Percentiles rank a stretch among this genome's conserved stretches.
These are phyloP conservation scores for Tigriopus japonicus DNA, from an alignment of 1,140 invertebrate genomes.

Conservation along the genomic window DNA sequence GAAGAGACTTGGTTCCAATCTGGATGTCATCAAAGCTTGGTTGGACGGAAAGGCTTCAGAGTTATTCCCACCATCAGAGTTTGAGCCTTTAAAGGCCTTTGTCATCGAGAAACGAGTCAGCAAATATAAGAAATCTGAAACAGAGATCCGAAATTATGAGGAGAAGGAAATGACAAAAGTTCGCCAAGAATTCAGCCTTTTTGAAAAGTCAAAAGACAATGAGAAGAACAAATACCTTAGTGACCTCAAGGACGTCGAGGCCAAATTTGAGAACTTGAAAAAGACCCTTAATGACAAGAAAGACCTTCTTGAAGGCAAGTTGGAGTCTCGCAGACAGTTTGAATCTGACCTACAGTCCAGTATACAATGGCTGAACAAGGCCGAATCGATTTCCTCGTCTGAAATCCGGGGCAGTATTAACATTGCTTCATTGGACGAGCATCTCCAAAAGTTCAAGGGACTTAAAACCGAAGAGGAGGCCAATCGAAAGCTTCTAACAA, in stretches of 20 bases:
- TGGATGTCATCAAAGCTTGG: conserved; percentile 57
- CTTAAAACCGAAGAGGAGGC: conserved; percentile 50
- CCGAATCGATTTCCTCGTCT: conserved; percentile 53
- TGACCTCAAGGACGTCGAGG: conserved; percentile 44
- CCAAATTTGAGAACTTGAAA: conserved; percentile 24
- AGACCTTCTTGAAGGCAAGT: conserved; percentile 44
- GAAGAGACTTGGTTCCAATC: conserved; percentile 49
- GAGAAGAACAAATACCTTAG: conserved; percentile 15
- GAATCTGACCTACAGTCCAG: conserved; percentile 58
- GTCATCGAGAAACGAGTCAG: conserved; percentile 50
- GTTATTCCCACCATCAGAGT: conserved; percentile 31
- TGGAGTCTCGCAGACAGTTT: conserved; percentile 52
- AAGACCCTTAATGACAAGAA: conserved; percentile 37
- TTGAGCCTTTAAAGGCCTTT: conserved; percentile 42
- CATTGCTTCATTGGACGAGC: conserved; percentile 59
- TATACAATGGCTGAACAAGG: conserved; percentile 64
- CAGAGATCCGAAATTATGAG: conserved; percentile 54
- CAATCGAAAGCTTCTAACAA: conserved; percentile 45
- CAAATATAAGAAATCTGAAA: conserved; percentile 47
- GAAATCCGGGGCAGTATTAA: conserved; percentile 49
- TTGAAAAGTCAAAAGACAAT: too few species aligned
- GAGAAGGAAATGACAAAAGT: conserved; percentile 43
- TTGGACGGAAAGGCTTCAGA: conserved; percentile 51
- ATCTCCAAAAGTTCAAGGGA: conserved; percentile 52
- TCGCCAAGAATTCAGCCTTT: too few species aligned